Evolutionary conservation across 64 coral and sea anemone species (phyloP), one percentile per base, ranked within the genome.

Genomic region (Hydrozoanthus tunicans): DNA sequence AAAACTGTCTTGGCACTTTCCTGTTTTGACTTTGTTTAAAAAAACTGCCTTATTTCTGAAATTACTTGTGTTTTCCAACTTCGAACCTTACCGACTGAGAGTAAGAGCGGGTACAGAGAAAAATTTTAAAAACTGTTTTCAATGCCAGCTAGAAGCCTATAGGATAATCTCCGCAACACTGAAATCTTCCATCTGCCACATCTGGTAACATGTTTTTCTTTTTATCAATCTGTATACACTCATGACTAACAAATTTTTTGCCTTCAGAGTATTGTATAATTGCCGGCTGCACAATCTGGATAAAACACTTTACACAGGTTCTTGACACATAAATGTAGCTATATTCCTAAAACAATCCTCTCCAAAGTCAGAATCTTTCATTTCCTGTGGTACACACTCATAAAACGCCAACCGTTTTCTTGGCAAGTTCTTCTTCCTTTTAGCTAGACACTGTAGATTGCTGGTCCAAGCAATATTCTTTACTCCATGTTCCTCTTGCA

Each of bases 401-500:
- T 91, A 91, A 26, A 96, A 90, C 11, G 69, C 66, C 54, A 62
- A 73, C 23, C 17, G 67, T 70, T 77, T 83, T 43, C 66, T 82
- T 53, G 79, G 55, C 24, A 72, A 62, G 61, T 24, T 83, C 56
- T 91, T 79, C 63, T 84, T 81, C 71, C 82, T 64, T 20, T 77
- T 93, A 59, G 32, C 81, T 59, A 96, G 86, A 76, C 62, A 32
- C 6, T 91, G 61, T 24, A 96, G 91, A 53, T 77, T 82, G 1
- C 77, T 89, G 56, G 76, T 72, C 96, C 96, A 98, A 0, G 92
- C 96, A 93, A 89, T 83, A 60, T 98, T 98, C 57, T 98, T 98
- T 20, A 95, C 94, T 56, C 96, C 96, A 86, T 78, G 73, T 53
- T 98, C 94, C 62, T 98, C 96, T 70, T 98, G 96, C 65, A 98